phyloP scores from a whole-genome alignment of 2,888 invertebrate genomes.

The Hyles lineata region DNA sequence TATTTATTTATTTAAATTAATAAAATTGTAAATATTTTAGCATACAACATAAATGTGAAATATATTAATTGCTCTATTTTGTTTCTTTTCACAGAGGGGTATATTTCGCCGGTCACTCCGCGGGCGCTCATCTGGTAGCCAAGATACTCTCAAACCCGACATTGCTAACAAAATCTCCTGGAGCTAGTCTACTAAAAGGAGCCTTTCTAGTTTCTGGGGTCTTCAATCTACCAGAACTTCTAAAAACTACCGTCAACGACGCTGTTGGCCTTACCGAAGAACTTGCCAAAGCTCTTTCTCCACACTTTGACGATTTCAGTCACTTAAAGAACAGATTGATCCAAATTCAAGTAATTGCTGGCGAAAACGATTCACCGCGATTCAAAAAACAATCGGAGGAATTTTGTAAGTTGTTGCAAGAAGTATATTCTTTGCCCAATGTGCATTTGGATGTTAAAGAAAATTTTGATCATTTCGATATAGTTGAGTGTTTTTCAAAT shows the following conservation, averaged over 20 bases:
- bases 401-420: slow-evolving; percentile 25
- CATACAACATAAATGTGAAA: no score
- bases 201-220: slow-evolving; percentile 30
- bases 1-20: no score
- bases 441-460: slow-evolving; percentile 28
- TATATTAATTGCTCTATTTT: no score
- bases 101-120: slow-evolving; percentile 33
- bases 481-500: slow-evolving; percentile 29
- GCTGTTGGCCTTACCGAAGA: slow-evolving; percentile 21
- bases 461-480: slow-evolving; percentile 32
- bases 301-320: slow-evolving; percentile 9
- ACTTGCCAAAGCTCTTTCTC: slow-evolving; percentile 15
- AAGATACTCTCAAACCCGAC: slow-evolving; percentile 26
- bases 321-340: slow-evolving; percentile 18
- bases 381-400: slow-evolving; percentile 32
- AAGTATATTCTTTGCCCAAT: slow-evolving; percentile 7
- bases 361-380: slow-evolving; percentile 15
- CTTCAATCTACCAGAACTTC: slow-evolving; percentile 25
- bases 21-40: no score
- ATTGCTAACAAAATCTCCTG: slow-evolving; percentile 10
- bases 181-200: slow-evolving; percentile 21
- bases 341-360: slow-evolving; percentile 26
- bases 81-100: slow-evolving; percentile 22
- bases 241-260: slow-evolving; percentile 27
- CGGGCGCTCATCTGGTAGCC: slow-evolving; percentile 32